Percentiles rank a stretch among this genome's conserved stretches.
Evolutionary conservation across 2,888 invertebrate genomes (phyloP).

Genomic region (Sericinus montela): DNA sequence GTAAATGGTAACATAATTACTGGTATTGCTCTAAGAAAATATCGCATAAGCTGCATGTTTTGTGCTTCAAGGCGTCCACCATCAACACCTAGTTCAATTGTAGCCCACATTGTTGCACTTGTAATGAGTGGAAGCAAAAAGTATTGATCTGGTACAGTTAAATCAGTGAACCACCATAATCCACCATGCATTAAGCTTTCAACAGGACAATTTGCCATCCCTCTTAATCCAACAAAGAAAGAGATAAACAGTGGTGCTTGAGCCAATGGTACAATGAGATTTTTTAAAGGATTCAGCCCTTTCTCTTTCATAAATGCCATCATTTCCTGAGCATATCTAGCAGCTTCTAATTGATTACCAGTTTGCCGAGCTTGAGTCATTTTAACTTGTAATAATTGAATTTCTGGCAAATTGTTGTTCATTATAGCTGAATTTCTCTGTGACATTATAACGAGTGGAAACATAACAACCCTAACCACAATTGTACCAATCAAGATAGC

Average conservation of each 20-base stretch:
- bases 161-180: constrained; percentile 94
- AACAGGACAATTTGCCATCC: constrained; percentile 94
- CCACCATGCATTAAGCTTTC: constrained; percentile 95
- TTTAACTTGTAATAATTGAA: constrained; percentile 89
- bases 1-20: constrained; percentile 90
- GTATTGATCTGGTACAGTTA: constrained; percentile 94
- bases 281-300: constrained; percentile 88
- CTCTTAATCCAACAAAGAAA: constrained; percentile 91
- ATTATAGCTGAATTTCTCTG: constrained; percentile 90
- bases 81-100: constrained; percentile 91
- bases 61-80: constrained; percentile 82
- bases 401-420: constrained; percentile 91
- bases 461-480: constrained; percentile 85
- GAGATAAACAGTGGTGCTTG: constrained; percentile 96
- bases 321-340: constrained; percentile 87
- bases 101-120: constrained; percentile 87
- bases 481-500: constrained; percentile 90
- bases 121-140: constrained; percentile 93
- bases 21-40: constrained; percentile 87
- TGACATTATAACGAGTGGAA: constrained; percentile 90
- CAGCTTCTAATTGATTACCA: constrained; percentile 90
- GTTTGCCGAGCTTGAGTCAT: constrained; percentile 91
- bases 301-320: constrained; percentile 90
- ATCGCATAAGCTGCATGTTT: constrained; percentile 85
- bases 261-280: constrained; percentile 86